Conservation (phyloP, 1,140 invertebrate genomes). For the Sitophilus oryzae region DNA sequence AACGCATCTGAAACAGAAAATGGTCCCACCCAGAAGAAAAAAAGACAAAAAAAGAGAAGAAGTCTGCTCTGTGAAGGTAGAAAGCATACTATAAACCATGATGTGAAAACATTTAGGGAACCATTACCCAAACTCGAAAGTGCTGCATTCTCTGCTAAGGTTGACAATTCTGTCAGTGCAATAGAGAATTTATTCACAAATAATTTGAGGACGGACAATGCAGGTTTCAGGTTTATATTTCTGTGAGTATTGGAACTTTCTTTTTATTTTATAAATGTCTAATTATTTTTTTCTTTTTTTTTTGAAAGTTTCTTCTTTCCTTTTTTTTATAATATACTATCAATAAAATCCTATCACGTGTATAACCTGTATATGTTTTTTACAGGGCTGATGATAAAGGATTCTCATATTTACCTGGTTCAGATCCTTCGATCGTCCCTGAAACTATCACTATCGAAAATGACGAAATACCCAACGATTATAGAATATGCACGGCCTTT, state of each 20-base stretch:
- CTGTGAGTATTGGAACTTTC: slow-evolving; percentile 26
- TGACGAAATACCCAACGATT: background rate
- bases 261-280: slow-evolving; percentile 9
- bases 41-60: slow-evolving; percentile 40
- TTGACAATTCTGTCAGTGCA: slow-evolving; percentile 22
- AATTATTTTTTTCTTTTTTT: no score
- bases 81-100: slow-evolving; percentile 21
- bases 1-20: slow-evolving; percentile 33
- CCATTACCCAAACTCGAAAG: slow-evolving; percentile 28
- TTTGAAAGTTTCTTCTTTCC: no score
- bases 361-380: slow-evolving; percentile 6
- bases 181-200: slow-evolving; percentile 33
- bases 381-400: slow-evolving; percentile 24
- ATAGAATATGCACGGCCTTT: slow-evolving; percentile 36
- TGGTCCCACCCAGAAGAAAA: slow-evolving; percentile 27
- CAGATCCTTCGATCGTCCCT: slow-evolving; percentile 14
- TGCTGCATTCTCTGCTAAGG: slow-evolving; percentile 25
- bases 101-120: slow-evolving; percentile 16
- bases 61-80: slow-evolving; percentile 12
- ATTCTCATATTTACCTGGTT: slow-evolving; percentile 8
- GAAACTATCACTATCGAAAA: slow-evolving; percentile 3
- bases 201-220: slow-evolving; percentile 25
- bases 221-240: slow-evolving; percentile 29
- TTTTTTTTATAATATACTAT: no score
- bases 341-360: background rate